Conservation (phyloP, 2,888 invertebrate species). For the Pammene aurita region DNA sequence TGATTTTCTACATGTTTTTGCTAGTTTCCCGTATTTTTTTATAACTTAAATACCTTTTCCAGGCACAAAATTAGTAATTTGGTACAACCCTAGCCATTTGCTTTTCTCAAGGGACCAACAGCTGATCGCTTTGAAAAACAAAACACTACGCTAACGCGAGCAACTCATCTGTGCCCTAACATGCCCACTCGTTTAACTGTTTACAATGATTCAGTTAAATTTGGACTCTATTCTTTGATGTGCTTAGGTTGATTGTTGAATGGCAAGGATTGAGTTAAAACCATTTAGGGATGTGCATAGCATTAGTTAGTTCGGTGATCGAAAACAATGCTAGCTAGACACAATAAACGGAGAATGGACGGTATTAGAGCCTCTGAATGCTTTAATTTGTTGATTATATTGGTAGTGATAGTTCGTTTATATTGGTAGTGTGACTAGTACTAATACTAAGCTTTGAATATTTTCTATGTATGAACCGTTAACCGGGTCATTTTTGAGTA, state of each 20-base stretch:
- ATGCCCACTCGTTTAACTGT: not conserved
- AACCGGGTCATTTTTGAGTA: too few relatives aligned
- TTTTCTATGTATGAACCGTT: too few relatives aligned
- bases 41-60: not conserved
- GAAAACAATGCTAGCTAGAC: slow-evolving; percentile 21
- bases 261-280: not conserved
- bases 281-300: slow-evolving; percentile 1
- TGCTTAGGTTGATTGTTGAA: not conserved
- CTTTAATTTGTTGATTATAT: slow-evolving; percentile 11
- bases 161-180: slow-evolving; percentile 14
- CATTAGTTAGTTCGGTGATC: slow-evolving; percentile 23
- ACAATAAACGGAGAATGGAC: slow-evolving; percentile 23
- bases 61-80: not conserved
- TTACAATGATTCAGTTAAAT: not conserved
- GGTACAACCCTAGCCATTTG: slow-evolving; percentile 13
- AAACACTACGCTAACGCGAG: slow-evolving; percentile 14
- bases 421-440: not conserved
- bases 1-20: too few relatives aligned
- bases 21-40: too few relatives aligned
- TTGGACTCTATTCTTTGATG: not conserved
- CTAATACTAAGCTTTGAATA: not conserved
- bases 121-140: slow-evolving; percentile 25
- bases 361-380: slow-evolving; percentile 18
- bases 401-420: not conserved
- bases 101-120: slow-evolving; percentile 8